phyloP scores from a whole-genome alignment of 2,888 invertebrate genomes.

The Trichogramma evanescens region DNA sequence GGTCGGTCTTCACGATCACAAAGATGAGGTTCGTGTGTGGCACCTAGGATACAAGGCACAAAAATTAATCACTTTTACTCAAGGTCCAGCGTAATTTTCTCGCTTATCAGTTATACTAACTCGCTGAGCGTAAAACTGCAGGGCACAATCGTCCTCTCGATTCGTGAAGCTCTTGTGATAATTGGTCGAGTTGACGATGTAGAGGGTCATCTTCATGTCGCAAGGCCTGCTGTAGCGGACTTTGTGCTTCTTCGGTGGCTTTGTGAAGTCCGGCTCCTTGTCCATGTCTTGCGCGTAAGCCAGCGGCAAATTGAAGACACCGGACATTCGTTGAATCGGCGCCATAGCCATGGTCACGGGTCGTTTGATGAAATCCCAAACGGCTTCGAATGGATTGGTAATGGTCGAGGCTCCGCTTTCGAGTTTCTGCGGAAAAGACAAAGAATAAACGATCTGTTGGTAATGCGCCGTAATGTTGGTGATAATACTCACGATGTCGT shows the following conservation, averaged over 20 bases:
- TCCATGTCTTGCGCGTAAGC: slow-evolving; percentile 30
- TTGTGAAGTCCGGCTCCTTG: slow-evolving; percentile 43
- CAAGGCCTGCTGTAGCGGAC: slow-evolving; percentile 54
- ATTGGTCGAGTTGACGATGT: slow-evolving; percentile 58
- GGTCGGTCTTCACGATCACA: slow-evolving; percentile 61
- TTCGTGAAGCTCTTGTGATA: slow-evolving; percentile 43
- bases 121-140: slow-evolving; percentile 64
- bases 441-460: neutral
- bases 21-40: slow-evolving; percentile 72
- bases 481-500: slow-evolving; percentile 42
- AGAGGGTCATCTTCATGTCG: slow-evolving; percentile 66
- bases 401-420: slow-evolving; percentile 30
- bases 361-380: slow-evolving; percentile 44
- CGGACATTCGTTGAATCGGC: slow-evolving; percentile 28
- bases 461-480: neutral
- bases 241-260: slow-evolving; percentile 32
- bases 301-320: slow-evolving; percentile 28
- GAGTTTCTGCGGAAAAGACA: slow-evolving; percentile 26
- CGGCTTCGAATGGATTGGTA: slow-evolving; percentile 39
- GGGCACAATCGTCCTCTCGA: slow-evolving; percentile 46
- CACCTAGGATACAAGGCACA: slow-evolving; percentile 43
- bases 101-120: slow-evolving; percentile 32
- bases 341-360: slow-evolving; percentile 40
- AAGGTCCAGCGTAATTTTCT: neutral
- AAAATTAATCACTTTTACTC: neutral